These are phyloP conservation scores for Drosophila peninsularis DNA, from an alignment of 2,888 invertebrate species.

Conservation along the genomic window DNA sequence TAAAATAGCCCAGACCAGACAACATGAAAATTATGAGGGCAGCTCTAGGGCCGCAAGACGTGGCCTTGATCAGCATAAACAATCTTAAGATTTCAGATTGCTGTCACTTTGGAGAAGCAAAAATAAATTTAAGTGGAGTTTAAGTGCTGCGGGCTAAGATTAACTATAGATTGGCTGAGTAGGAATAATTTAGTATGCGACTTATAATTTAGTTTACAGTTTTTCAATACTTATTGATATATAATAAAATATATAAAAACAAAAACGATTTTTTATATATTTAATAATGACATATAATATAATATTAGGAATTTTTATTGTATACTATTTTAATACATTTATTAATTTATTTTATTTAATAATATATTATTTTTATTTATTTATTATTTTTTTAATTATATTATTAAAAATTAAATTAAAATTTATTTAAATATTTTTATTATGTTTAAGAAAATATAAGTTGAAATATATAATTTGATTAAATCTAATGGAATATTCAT, in stretches of 20 bases:
- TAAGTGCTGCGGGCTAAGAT: background rate
- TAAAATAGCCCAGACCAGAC: conserved; percentile 46
- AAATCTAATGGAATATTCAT: background rate
- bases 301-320: too few relatives aligned
- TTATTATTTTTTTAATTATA: background rate
- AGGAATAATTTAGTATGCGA: background rate
- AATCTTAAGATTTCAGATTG: conserved; percentile 25
- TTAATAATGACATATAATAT: too few relatives aligned
- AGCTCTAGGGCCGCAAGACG: conserved; percentile 33
- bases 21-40: conserved; percentile 41
- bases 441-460: too few relatives aligned
- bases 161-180: background rate
- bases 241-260: too few relatives aligned
- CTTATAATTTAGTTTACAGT: background rate
- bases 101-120: conserved; percentile 7
- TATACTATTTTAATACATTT: background rate
- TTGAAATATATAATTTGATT: too few relatives aligned
- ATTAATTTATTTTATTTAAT: background rate
- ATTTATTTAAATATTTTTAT: too few relatives aligned
- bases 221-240: background rate
- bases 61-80: conserved; percentile 36
- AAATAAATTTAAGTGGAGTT: conserved; percentile 7
- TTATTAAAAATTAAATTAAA: too few relatives aligned
- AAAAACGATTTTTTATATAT: background rate
- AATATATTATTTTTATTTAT: background rate